phyloP scores from a whole-genome alignment of 1,140 invertebrate species.

The Ericerus pela region DNA sequence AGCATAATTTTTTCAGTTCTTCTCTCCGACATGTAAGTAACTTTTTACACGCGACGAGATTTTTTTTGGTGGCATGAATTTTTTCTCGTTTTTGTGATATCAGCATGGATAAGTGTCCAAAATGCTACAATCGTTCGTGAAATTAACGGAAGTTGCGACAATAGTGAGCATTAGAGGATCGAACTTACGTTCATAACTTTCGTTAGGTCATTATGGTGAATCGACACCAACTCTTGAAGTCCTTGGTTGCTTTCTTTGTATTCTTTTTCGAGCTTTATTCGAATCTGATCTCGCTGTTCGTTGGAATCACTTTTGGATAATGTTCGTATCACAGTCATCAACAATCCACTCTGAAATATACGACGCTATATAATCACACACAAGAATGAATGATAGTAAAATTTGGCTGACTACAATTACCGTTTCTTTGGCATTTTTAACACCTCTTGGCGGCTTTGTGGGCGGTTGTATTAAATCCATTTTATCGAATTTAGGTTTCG shows the following conservation, averaged over 20 bases:
- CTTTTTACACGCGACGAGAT: constrained; percentile 76
- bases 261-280: constrained; percentile 81
- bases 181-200: constrained; percentile 58
- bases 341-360: constrained; percentile 54
- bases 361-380: constrained; percentile 11
- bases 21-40: constrained; percentile 79
- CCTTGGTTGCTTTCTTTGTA: constrained; percentile 78
- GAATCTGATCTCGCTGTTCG: constrained; percentile 86
- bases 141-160: background rate
- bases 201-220: constrained; percentile 74
- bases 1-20: constrained; percentile 82
- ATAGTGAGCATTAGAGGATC: background rate
- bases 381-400: constrained; percentile 14
- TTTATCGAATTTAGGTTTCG: background rate
- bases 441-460: constrained; percentile 61
- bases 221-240: constrained; percentile 73
- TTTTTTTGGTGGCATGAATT: constrained; percentile 71
- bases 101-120: constrained; percentile 59
- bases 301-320: constrained; percentile 83
- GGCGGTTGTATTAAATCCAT: constrained; percentile 35
- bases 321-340: constrained; percentile 85
- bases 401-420: constrained; percentile 34
- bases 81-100: constrained; percentile 65
- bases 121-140: constrained; percentile 42
- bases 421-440: constrained; percentile 66